Conservation (phyloP, 2,888 invertebrate genomes). For the Zygothrica quintamaculata region DNA sequence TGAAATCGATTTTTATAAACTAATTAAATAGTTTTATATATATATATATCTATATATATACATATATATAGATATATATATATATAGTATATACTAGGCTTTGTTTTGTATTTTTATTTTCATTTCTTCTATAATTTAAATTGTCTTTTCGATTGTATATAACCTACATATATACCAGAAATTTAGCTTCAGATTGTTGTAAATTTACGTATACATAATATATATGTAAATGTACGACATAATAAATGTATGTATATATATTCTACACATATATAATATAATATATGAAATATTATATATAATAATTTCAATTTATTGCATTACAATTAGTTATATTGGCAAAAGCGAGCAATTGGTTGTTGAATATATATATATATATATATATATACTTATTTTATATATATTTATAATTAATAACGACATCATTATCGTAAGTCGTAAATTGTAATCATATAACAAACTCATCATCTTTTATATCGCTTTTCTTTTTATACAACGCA, state of each 20-base stretch:
- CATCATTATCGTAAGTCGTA: constrained; percentile 14
- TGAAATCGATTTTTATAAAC: constrained; percentile 39
- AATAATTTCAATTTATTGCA: constrained; percentile 27
- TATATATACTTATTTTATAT: too few relatives aligned
- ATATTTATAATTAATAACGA: constrained; percentile 22
- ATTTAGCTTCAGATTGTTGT: constrained; percentile 22
- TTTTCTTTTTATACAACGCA: constrained; percentile 21
- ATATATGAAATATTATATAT: constrained; percentile 26
- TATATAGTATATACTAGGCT: constrained; percentile 3
- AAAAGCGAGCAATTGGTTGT: constrained; percentile 74
- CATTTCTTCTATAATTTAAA: background rate
- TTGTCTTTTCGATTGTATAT: constrained; percentile 28
- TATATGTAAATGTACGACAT: constrained; percentile 21
- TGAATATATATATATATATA: too few relatives aligned
- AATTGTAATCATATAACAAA: constrained; percentile 30
- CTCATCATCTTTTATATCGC: constrained; percentile 16
- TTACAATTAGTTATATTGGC: constrained; percentile 56
- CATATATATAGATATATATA: constrained; percentile 14
- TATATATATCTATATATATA: constrained; percentile 5
- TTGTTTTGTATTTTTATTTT: constrained; percentile 2
- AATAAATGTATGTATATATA: constrained; percentile 5
- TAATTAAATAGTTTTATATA: constrained; percentile 26
- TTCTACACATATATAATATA: constrained; percentile 10
- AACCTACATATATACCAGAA: constrained; percentile 26
- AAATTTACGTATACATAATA: constrained; percentile 11